Evolutionary conservation across 2,113 vertebrate species (phyloP), one percentile per base, ranked within the genome.

Genomic region (Argyrosomus japonicus): DNA sequence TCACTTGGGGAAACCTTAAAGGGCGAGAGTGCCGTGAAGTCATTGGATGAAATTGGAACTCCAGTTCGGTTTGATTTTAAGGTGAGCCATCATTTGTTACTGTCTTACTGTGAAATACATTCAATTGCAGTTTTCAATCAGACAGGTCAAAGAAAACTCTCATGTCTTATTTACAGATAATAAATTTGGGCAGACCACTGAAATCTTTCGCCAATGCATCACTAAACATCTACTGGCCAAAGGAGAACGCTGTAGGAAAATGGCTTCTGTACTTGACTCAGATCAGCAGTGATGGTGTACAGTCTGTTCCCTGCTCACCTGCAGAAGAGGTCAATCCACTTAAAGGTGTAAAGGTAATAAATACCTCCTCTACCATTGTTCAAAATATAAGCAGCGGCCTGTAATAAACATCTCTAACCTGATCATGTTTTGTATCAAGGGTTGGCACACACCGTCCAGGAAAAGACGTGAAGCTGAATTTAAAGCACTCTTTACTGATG

Each of bases 211-310:
- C 96, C 68, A 96, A 95, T 0, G 97, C 95, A 29, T 97, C 96
- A 23, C 91, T 99, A 71, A 96, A 97, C 75, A 97, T 99, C 84
- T 91, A 93, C 13, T 99, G 98, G 98, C 98, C 97, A 0, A 97
- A 97, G 91, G 96, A 97, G 93, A 96, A 96, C 6, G 87, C 74
- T 45, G 95, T 93, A 8, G 96, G 97, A 67, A 97, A 97, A 88
- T 96, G 96, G 96, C 79, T 99, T 76, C 96, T 99, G 68, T 97
- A 99, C 92, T 94, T 99, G 92, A 89, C 97, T 92, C 96, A 96
- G 89, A 94, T 97, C 78, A 96, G 93, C 50, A 96, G 94, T 40
- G 93, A 94, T 78, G 96, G 95, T 51, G 89, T 97, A 51, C 95
- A 97, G 79, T 93, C 94, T 54, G 77, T 96, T 45, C 84, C 91